These are phyloP conservation scores for Belgica antarctica DNA, from an alignment of 2,888 invertebrate species.

Conservation along the genomic window DNA sequence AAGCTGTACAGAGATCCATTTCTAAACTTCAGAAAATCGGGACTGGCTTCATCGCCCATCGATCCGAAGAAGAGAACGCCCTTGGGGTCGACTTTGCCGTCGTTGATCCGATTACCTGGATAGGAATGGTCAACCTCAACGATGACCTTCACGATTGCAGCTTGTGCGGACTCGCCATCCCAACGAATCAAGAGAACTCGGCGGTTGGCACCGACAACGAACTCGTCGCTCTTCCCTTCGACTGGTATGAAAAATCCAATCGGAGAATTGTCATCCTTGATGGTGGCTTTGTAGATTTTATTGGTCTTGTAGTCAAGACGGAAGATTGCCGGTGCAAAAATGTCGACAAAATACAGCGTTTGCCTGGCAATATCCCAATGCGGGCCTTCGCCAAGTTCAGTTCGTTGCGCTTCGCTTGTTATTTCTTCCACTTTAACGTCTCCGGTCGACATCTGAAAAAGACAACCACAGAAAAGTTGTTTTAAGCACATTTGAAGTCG, in stretches of 20 bases:
- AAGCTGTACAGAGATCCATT: slow-evolving; percentile 14
- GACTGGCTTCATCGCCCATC: slow-evolving; percentile 25
- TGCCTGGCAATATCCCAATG: slow-evolving; percentile 61
- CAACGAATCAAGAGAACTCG: slow-evolving; percentile 58
- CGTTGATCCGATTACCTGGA: slow-evolving; percentile 65
- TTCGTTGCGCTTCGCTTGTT: background rate
- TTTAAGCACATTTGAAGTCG: background rate
- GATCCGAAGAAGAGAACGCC: slow-evolving; percentile 62
- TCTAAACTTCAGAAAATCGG: background rate
- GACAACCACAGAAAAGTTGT: background rate
- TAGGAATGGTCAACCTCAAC: slow-evolving; percentile 58
- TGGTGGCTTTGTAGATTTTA: slow-evolving; percentile 55
- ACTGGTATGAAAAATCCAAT: slow-evolving; percentile 61
- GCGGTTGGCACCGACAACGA: slow-evolving; percentile 60
- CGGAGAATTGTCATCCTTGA: slow-evolving; percentile 55
- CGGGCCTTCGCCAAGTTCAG: slow-evolving; percentile 59
- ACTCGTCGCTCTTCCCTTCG: slow-evolving; percentile 58
- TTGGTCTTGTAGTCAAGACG: slow-evolving; percentile 57
- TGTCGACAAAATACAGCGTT: slow-evolving; percentile 62
- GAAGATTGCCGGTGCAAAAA: slow-evolving; percentile 57
- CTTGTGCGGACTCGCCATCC: slow-evolving; percentile 57
- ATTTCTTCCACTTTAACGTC: slow-evolving; percentile 27
- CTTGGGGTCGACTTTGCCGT: slow-evolving; percentile 67
- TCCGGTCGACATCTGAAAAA: slow-evolving; percentile 13
- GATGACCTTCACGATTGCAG: slow-evolving; percentile 53